A percentile compares a stretch with the other conserved stretches of the same genome.
These are phyloP conservation scores for Drosophila emarginata DNA, from an alignment of 2,888 invertebrate species.

Conservation along the genomic window DNA sequence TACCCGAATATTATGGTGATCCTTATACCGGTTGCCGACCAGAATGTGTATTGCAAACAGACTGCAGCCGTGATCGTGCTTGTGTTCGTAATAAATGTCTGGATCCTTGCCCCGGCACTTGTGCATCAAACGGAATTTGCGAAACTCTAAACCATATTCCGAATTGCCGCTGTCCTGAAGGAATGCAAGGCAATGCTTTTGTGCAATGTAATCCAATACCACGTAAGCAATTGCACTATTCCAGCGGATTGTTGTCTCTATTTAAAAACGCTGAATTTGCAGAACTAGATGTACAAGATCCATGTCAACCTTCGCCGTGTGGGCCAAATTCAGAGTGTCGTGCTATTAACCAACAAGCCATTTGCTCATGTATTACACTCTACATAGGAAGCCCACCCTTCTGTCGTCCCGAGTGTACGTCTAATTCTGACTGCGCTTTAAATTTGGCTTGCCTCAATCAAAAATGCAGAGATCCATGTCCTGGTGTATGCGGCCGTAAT, in stretches of 20 bases:
- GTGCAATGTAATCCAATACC: constrained; percentile 84
- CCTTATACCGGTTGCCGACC: constrained; percentile 88
- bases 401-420: constrained; percentile 89
- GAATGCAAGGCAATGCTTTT: constrained; percentile 88
- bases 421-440: constrained; percentile 88
- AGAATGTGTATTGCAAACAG: constrained; percentile 87
- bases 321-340: constrained; percentile 92
- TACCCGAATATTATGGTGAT: constrained; percentile 87
- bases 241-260: not conserved
- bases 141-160: constrained; percentile 90
- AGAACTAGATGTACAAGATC: constrained; percentile 73
- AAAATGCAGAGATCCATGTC: constrained; percentile 89
- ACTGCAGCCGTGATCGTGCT: constrained; percentile 87
- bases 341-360: constrained; percentile 87
- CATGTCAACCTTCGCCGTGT: constrained; percentile 89
- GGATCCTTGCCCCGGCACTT: constrained; percentile 89
- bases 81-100: constrained; percentile 88
- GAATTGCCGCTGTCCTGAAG: constrained; percentile 85
- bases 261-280: constrained; percentile 37
- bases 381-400: constrained; percentile 87
- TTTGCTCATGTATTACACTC: constrained; percentile 87
- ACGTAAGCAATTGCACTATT: constrained; percentile 80
- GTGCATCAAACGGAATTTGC: constrained; percentile 88
- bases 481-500: constrained; percentile 88
- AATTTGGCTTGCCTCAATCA: constrained; percentile 88